phyloP scores from a whole-genome alignment of 2,888 invertebrate species.

The Geophilus truncorum region DNA sequence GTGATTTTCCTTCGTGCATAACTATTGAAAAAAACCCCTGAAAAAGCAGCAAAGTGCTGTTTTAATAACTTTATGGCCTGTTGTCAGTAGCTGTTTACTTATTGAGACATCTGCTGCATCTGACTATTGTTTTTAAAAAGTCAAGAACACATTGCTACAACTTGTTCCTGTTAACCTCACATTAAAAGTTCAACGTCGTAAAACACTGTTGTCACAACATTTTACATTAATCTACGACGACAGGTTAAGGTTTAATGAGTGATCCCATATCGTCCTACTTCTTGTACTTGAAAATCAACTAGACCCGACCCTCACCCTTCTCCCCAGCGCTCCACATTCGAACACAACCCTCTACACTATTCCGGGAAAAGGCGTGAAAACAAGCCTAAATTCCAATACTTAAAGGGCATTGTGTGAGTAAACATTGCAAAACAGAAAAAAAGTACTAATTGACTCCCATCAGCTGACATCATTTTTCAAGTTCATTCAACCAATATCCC shows the following conservation, averaged over 20 bases:
- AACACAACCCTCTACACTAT: not conserved
- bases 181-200: not conserved
- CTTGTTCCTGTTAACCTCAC: constrained; percentile 1
- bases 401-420: not conserved
- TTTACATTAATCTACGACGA: not conserved
- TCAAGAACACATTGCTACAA: not conserved
- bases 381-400: not conserved
- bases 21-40: no score
- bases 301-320: no score
- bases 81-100: not conserved
- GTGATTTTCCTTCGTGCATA: no score
- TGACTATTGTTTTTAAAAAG: not conserved
- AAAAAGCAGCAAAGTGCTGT: not conserved
- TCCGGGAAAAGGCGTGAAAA: not conserved
- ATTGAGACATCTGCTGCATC: not conserved
- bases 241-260: not conserved
- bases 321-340: no score
- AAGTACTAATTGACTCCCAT: not conserved
- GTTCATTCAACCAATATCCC: not conserved
- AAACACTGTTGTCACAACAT: not conserved
- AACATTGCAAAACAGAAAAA: not conserved
- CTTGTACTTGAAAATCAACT: no score
- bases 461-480: not conserved
- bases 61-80: not conserved
- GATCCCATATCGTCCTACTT: not conserved